phyloP scores from a whole-genome alignment of 2,797 vertebrate genomes.

The Chrysocyon brachyurus region DNA sequence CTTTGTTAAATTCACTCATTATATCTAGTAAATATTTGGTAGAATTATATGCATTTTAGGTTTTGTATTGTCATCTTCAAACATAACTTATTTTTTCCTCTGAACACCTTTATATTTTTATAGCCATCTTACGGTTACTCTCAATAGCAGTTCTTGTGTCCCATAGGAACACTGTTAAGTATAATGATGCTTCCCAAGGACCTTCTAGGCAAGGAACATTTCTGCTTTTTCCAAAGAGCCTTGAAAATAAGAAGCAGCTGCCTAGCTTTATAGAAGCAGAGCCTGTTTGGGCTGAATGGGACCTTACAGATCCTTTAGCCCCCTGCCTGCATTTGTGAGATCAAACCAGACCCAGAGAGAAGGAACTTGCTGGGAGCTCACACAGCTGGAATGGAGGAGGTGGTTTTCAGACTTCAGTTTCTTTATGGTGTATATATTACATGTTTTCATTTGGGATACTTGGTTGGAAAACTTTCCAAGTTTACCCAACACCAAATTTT shows the following conservation, averaged over 20 bases:
- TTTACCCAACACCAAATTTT: constrained; percentile 48
- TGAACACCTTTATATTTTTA: neutral
- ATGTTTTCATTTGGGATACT: constrained; percentile 48
- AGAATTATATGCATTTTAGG: constrained; percentile 1
- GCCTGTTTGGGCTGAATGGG: neutral
- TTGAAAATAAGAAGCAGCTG: constrained; percentile 52
- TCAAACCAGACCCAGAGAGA: neutral
- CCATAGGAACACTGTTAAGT: neutral
- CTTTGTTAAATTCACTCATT: constrained; percentile 46
- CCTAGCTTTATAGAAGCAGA: neutral
- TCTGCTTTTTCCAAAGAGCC: constrained; percentile 17
- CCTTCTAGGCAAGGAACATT: neutral
- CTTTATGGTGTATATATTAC: neutral
- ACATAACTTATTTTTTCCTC: neutral
- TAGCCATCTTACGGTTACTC: neutral
- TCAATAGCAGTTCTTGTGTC: neutral
- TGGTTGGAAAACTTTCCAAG: constrained; percentile 44
- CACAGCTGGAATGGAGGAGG: neutral
- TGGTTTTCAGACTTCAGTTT: neutral
- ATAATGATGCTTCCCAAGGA: neutral
- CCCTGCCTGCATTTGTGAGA: neutral
- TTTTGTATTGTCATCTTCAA: constrained; percentile 40
- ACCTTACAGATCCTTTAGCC: neutral
- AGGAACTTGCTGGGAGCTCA: neutral
- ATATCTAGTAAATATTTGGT: constrained; percentile 22